Evolutionary conservation across 2,888 invertebrate genomes (phyloP), one percentile per base, ranked within the genome.

Genomic region (Venusia cambrica): DNA sequence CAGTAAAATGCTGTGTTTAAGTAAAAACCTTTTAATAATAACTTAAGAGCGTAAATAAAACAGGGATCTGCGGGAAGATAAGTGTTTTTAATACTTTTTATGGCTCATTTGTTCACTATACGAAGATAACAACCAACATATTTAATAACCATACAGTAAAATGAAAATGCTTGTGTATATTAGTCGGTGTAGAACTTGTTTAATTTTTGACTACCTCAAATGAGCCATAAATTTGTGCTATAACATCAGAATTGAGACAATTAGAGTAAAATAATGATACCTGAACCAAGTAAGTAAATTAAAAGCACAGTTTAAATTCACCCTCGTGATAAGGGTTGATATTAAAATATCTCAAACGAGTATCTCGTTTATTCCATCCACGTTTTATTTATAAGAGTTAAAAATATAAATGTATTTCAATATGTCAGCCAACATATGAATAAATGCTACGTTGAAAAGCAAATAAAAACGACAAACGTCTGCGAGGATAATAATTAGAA

Each of bases 21-120:
- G 73, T 74, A 66, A 71, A 68, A 73, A 62, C 55, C 68, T 69
- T 75, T 76, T 76, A 79, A 71, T 69, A 60, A 54, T 64, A 62
- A 63, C 64, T 66, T 73, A 62, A 69, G 65, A 69, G 61, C 72
- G 68, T 64, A 67, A 62, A 62, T 48, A 50, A 49, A 45, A 58
- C 53, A 41, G 44, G 46, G 51, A 46, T 58, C 54, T 45, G 54
- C 46, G 54, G 55, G 48, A 40, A 45, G 48, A 40, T 36, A 27
- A 31, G 31, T 31, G 27, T 31, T 32, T 31, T 44, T 22, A 19
- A 35, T 22, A 21, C 16, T 42, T 54, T 57, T 53, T 29, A 47
- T 38, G 42, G 33, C 34, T 38, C 38, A 45, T 45, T 52, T 45
- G 50, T 53, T 56, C 45, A 51, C 44, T 38, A 34, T 33, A 27